Base-by-base conservation (phyloP, 2,888 invertebrate species). In the Stenichneumon culpator region DNA sequence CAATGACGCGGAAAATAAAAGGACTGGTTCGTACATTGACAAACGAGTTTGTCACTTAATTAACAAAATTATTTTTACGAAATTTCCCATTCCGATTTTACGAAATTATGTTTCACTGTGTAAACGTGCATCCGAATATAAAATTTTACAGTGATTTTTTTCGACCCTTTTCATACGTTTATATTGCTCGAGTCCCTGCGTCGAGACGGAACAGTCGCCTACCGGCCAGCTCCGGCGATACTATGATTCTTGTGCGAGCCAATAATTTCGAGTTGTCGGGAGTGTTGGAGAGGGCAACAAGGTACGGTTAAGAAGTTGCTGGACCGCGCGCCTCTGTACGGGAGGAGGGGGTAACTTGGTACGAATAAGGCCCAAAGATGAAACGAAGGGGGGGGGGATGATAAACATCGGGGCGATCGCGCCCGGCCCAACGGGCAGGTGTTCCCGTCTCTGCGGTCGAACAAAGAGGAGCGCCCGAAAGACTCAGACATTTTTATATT, bases 381-480 rank as follows among this genome's bases (percentile, higher is more conserved):
- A 16, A 39, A 67, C 28, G 77, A 68, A 52, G 36, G 19, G 28
- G 36, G 32, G 36, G 16, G 36, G 25, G 36, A 65, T 50, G 65
- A 52, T 39, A 73, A 52, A 50, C 16, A 32, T 19, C 65, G 50
- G 86, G 86, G 86, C 87, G 88, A 89, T 90, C 88, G 90, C 79
- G 79, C 69, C 82, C 79, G 81, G 77, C 88, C 88, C 85, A 84
- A 83, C 84, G 87, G 85, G 90, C 92, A 92, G 92, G 92, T 92
- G 92, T 88, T 89, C 85, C 74, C 75, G 88, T 87, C 86, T 83
- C 87, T 89, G 84, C 86, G 79, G 65, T 39, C 87, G 86, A 88
- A 91, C 89, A 91, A 90, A 91, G 89, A 86, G 79, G 77, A 83
- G 81, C 73, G 70, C 79, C 73, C 44, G 3, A 44, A 68, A 69